phyloP scores from a whole-genome alignment of 2,888 invertebrate genomes.

The Agriopis aurantiaria region DNA sequence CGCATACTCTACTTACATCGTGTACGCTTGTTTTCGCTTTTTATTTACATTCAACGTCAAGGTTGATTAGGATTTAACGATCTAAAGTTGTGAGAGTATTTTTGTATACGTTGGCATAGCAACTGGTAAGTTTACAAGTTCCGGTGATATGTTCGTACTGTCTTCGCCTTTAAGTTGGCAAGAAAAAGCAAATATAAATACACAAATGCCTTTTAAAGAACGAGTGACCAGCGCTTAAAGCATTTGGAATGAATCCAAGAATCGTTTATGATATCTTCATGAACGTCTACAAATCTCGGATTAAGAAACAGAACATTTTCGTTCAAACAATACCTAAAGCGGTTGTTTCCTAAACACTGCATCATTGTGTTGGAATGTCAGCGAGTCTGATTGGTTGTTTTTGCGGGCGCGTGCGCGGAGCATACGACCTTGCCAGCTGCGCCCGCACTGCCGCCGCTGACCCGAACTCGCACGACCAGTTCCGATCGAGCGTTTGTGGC shows the following conservation, averaged over 20 bases:
- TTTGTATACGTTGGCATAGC: neutral
- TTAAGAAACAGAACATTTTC: slow-evolving; percentile 14
- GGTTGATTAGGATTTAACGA: slow-evolving; percentile 11
- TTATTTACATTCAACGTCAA: slow-evolving; percentile 27
- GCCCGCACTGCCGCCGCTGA: slow-evolving; percentile 58
- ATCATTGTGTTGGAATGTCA: slow-evolving; percentile 69
- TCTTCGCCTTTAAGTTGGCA: neutral
- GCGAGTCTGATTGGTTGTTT: slow-evolving; percentile 69
- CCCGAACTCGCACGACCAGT: slow-evolving; percentile 77
- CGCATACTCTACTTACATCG: slow-evolving; percentile 29
- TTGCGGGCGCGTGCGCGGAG: slow-evolving; percentile 67
- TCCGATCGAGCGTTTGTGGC: slow-evolving; percentile 55
- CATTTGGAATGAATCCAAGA: slow-evolving; percentile 49
- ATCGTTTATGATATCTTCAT: slow-evolving; percentile 41
- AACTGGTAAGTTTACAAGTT: neutral
- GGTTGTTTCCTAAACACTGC: slow-evolving; percentile 57
- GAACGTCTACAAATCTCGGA: slow-evolving; percentile 27
- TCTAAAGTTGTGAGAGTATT: neutral
- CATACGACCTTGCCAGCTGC: slow-evolving; percentile 81
- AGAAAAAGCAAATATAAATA: slow-evolving; percentile 1
- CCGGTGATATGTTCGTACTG: neutral
- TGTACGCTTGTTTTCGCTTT: slow-evolving; percentile 21
- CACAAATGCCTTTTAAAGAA: slow-evolving; percentile 15
- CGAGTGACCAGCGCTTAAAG: slow-evolving; percentile 28
- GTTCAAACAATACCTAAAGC: slow-evolving; percentile 33